These are phyloP conservation scores for Rhysida immarginata DNA, from an alignment of 1,140 invertebrate species.

Conservation along the genomic window DNA sequence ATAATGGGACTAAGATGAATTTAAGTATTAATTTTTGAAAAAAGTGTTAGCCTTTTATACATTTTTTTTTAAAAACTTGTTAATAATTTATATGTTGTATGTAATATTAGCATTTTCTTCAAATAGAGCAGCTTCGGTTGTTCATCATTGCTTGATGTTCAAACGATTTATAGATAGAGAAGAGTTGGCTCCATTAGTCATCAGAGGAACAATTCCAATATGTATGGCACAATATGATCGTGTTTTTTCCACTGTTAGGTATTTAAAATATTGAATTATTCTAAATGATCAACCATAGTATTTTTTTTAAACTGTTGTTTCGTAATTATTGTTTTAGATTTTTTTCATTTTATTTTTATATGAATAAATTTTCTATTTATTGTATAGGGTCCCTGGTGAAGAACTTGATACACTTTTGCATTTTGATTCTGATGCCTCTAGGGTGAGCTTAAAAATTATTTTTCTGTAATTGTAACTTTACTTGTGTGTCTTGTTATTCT, in stretches of 20 bases:
- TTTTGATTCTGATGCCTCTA: conserved; percentile 25
- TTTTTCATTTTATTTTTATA: conserved; percentile 6
- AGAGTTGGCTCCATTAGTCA: conserved; percentile 31
- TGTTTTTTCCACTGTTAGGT: conserved; percentile 28
- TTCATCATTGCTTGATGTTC: conserved; percentile 29
- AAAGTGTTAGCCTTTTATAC: too few relatives aligned
- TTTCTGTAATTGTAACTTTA: too few relatives aligned
- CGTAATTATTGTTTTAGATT: conserved; percentile 6
- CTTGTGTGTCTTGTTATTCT: too few relatives aligned
- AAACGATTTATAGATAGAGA: conserved; percentile 34
- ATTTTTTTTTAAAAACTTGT: too few relatives aligned
- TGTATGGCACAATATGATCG: conserved; percentile 32
- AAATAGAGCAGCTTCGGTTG: conserved; percentile 31
- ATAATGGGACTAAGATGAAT: too few relatives aligned
- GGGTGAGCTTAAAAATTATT: conserved; percentile 14
- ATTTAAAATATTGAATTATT: conserved; percentile 4
- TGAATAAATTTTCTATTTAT: conserved; percentile 10
- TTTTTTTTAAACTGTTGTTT: not conserved
- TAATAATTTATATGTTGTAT: too few relatives aligned
- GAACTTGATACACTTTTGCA: conserved; percentile 32
- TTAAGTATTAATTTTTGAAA: too few relatives aligned
- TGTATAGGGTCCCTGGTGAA: conserved; percentile 32
- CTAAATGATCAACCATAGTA: not conserved
- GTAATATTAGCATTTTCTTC: too few relatives aligned
- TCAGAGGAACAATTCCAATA: conserved; percentile 32